Percentiles rank a stretch among this genome's conserved stretches.
These are phyloP conservation scores for Marmota monax DNA, from an alignment of 2,113 vertebrate species.

Conservation along the genomic window DNA sequence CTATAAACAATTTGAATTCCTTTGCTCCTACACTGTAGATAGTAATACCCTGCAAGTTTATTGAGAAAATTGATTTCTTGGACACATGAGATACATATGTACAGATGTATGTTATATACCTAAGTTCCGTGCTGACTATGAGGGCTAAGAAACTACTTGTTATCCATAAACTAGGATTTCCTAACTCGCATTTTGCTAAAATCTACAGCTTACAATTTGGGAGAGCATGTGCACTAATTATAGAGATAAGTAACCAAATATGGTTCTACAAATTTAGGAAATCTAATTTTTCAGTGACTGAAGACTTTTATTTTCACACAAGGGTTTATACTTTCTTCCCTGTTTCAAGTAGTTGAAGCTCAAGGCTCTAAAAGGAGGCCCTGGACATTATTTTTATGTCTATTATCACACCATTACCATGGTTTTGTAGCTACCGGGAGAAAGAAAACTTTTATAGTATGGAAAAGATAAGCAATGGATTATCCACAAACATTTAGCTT, in stretches of 20 bases:
- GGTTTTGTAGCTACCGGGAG: accelerated
- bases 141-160: neutral
- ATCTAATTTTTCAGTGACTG: neutral
- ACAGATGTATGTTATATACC: neutral
- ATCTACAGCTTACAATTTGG: neutral
- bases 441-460: neutral
- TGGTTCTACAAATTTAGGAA: neutral
- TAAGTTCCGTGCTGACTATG: neutral
- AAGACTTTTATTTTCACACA: neutral
- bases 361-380: neutral
- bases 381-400: accelerated
- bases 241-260: neutral
- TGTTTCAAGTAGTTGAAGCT: neutral
- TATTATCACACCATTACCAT: accelerated
- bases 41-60: no score
- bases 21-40: no score
- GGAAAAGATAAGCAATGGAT: neutral
- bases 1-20: no score
- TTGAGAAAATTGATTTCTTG: no score
- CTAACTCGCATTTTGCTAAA: neutral
- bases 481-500: neutral
- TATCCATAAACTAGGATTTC: neutral
- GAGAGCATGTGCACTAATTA: neutral
- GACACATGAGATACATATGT: no score
- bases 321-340: neutral